A percentile compares a stretch with the other conserved stretches of the same genome.
Conservation (phyloP, 2,113 vertebrate genomes). For the Nanorana parkeri region DNA sequence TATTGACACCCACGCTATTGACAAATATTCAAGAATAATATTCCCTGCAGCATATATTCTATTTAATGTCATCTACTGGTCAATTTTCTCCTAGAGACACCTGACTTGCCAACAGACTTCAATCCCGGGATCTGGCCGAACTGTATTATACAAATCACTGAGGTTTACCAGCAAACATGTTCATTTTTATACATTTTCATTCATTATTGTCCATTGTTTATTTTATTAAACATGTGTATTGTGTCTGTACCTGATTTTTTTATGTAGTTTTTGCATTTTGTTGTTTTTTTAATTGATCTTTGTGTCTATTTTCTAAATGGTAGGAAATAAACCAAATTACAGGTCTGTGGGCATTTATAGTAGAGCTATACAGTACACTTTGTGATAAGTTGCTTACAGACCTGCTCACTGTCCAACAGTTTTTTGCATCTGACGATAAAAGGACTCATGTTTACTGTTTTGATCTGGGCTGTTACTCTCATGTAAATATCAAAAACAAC, state of each 20-base stretch:
- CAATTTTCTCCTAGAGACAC: constrained; percentile 87
- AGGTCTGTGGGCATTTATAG: not conserved
- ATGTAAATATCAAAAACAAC: not conserved
- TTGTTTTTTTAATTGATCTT: not conserved
- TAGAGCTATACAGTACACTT: not conserved
- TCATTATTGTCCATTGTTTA: not conserved
- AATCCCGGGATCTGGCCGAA: not conserved
- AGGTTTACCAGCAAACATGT: not conserved
- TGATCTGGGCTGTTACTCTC: not conserved
- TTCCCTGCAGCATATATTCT: constrained; percentile 94
- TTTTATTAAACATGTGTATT: not conserved
- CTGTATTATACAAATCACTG: not conserved
- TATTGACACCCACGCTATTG: constrained; percentile 96
- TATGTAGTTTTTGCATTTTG: not conserved
- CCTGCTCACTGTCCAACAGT: not conserved
- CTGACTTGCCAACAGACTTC: constrained; percentile 19
- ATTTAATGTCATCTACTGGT: constrained; percentile 98
- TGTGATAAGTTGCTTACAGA: not conserved
- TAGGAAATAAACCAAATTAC: not conserved
- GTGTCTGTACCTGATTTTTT: not conserved
- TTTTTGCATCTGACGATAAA: not conserved
- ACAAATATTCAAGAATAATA: constrained; percentile 95
- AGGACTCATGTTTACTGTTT: not conserved
- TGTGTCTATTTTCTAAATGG: not conserved
- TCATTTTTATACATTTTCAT: constrained; percentile 18